Evolutionary conservation across 2,113 vertebrate genomes (phyloP).

Genomic region (Regulus satrapa): DNA sequence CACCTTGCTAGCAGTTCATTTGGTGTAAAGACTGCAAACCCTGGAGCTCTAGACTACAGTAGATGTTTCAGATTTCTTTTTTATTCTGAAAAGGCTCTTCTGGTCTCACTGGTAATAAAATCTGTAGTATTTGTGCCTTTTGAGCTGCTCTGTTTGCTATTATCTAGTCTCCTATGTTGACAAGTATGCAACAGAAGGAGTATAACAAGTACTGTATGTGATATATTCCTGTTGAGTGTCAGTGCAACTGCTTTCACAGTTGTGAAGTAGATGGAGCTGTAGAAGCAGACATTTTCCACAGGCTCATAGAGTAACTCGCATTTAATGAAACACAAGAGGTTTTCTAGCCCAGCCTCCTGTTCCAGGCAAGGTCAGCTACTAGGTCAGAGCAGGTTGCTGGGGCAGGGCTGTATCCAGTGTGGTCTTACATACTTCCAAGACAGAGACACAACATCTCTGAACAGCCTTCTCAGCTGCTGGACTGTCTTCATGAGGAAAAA

Average conservation of each 20-base stretch:
- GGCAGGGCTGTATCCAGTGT: not conserved
- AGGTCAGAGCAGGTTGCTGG: not conserved
- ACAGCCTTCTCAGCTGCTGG: not conserved
- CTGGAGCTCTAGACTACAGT: not conserved
- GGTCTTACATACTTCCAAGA: not conserved
- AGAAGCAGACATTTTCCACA: not conserved
- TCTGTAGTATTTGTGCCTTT: not conserved
- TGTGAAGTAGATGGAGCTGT: not conserved
- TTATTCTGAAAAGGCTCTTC: not conserved
- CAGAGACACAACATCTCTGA: fast-evolving
- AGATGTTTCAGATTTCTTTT: not conserved
- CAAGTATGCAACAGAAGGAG: not conserved
- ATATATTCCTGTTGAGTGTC: not conserved
- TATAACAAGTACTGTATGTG: not conserved
- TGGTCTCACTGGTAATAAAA: not conserved
- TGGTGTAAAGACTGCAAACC: not conserved
- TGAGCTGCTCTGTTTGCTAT: not conserved
- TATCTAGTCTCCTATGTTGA: not conserved
- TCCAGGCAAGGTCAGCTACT: not conserved
- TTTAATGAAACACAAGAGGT: not conserved
- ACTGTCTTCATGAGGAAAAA: not conserved
- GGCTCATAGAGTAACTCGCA: not conserved
- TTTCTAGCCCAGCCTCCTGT: not conserved
- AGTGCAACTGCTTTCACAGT: not conserved
- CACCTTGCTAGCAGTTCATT: not conserved